These are phyloP conservation scores for Trimorus sp. DNA, from an alignment of 2,888 invertebrate genomes.

Conservation along the genomic window DNA sequence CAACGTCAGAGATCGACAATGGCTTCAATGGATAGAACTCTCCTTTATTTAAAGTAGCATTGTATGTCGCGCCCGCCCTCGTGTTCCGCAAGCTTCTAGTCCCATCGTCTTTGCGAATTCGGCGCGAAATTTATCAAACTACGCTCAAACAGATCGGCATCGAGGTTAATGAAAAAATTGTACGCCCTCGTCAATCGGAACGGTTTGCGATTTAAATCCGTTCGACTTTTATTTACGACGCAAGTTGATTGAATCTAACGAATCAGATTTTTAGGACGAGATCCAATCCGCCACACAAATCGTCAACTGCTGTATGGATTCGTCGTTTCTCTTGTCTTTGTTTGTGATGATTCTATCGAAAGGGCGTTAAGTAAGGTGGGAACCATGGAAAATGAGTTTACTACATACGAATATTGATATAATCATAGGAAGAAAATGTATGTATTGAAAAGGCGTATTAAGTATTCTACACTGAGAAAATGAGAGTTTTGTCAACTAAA, in stretches of 20 bases:
- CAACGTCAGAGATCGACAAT: slow-evolving; percentile 81
- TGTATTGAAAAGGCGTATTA: too few relatives aligned
- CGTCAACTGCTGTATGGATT: slow-evolving; percentile 8
- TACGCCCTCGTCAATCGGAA: slow-evolving; percentile 69
- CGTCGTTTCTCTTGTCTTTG: too few relatives aligned
- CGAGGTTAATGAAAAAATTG: slow-evolving; percentile 73
- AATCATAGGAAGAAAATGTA: too few relatives aligned
- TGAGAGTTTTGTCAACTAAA: too few relatives aligned
- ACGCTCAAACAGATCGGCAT: slow-evolving; percentile 30
- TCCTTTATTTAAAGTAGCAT: slow-evolving; percentile 82
- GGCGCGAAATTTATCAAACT: slow-evolving; percentile 67
- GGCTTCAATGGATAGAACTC: slow-evolving; percentile 81
- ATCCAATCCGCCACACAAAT: slow-evolving; percentile 29
- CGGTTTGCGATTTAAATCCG: slow-evolving; percentile 56
- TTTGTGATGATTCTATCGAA: too few relatives aligned
- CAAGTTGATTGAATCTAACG: slow-evolving; percentile 35
- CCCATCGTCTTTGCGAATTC: slow-evolving; percentile 68
- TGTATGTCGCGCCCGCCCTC: slow-evolving; percentile 75
- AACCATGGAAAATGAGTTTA: too few relatives aligned
- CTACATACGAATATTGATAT: too few relatives aligned
- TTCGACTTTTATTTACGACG: slow-evolving; percentile 44
- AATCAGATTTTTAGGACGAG: slow-evolving; percentile 22
- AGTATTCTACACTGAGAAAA: too few relatives aligned
- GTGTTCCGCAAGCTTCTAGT: slow-evolving; percentile 54
- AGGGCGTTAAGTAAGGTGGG: neutral